Percentiles rank a stretch among this genome's conserved stretches.
phyloP scores from a whole-genome alignment of 2,888 invertebrate genomes.

The Zygogramma bicolorata region DNA sequence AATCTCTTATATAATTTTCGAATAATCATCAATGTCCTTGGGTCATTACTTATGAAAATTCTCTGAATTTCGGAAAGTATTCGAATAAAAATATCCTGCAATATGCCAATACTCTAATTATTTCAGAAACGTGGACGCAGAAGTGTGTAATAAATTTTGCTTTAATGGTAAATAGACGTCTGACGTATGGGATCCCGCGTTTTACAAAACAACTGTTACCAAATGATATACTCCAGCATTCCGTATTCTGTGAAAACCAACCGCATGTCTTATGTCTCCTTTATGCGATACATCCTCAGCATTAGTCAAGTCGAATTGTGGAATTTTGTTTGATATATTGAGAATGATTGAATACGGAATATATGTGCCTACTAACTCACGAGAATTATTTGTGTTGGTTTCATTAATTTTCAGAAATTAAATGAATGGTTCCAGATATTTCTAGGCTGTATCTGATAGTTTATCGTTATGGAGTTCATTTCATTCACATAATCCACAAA shows the following conservation, averaged over 20 bases:
- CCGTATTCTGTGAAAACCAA: conserved; percentile 25
- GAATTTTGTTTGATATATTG: not conserved
- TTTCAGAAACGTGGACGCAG: not conserved
- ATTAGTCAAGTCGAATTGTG: conserved; percentile 16
- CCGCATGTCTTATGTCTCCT: conserved; percentile 35
- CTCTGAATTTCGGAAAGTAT: not conserved
- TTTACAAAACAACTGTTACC: conserved; percentile 39
- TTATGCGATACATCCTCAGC: not conserved
- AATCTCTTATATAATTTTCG: too few relatives aligned
- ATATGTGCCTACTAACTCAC: not conserved
- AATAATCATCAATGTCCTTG: too few relatives aligned
- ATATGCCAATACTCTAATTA: conserved; percentile 22
- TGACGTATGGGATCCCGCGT: conserved; percentile 36
- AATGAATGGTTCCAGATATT: too few relatives aligned
- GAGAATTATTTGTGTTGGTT: too few relatives aligned
- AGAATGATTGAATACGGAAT: not conserved
- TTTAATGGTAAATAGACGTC: conserved; percentile 30
- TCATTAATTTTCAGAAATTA: too few relatives aligned
- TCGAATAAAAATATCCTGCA: not conserved
- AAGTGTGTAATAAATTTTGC: conserved; percentile 31
- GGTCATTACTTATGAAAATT: too few relatives aligned
- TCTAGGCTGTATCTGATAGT: too few relatives aligned
- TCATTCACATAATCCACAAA: too few relatives aligned
- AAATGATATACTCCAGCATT: conserved; percentile 39
- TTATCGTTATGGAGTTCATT: too few relatives aligned